These are phyloP conservation scores for Isotomurus palustris DNA, from an alignment of 2,888 invertebrate genomes.

Conservation along the genomic window DNA sequence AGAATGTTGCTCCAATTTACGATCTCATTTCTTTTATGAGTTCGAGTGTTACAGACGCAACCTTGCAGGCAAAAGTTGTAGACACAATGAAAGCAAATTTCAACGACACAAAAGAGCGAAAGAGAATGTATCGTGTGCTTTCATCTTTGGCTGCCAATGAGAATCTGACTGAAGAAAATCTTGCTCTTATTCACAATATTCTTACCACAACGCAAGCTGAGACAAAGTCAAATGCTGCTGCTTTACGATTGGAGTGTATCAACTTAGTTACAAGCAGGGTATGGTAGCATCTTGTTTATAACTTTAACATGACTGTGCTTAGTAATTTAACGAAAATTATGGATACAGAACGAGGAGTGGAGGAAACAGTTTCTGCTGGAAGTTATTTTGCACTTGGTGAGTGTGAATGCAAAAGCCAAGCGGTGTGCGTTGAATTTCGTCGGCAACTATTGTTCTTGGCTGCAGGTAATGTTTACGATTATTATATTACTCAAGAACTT, in stretches of 20 bases:
- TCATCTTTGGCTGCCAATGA: constrained; percentile 29
- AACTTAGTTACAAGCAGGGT: constrained; percentile 25
- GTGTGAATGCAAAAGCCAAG: constrained; percentile 39
- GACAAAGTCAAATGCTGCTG: constrained; percentile 43
- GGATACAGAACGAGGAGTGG: constrained; percentile 27
- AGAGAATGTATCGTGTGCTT: constrained; percentile 36
- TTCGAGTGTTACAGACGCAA: constrained; percentile 2
- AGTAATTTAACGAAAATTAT: background rate
- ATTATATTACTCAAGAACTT: too few species aligned
- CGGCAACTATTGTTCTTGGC: constrained; percentile 13
- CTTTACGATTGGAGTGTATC: constrained; percentile 39
- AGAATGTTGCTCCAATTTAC: constrained; percentile 32
- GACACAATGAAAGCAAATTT: constrained; percentile 17
- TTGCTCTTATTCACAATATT: constrained; percentile 21
- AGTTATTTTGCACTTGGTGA: constrained; percentile 39
- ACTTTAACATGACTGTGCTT: background rate
- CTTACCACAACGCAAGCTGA: constrained; percentile 32
- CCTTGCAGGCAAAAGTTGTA: constrained; percentile 22
- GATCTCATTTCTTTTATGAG: constrained; percentile 38
- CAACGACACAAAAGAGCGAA: constrained; percentile 24
- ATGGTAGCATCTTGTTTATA: background rate
- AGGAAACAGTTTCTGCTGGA: constrained; percentile 38
- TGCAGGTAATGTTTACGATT: constrained; percentile 25
- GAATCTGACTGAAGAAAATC: constrained; percentile 7
- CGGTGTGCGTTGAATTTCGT: constrained; percentile 28